These are phyloP conservation scores for Alitta virens DNA, from an alignment of 2,888 invertebrate species.

Conservation along the genomic window DNA sequence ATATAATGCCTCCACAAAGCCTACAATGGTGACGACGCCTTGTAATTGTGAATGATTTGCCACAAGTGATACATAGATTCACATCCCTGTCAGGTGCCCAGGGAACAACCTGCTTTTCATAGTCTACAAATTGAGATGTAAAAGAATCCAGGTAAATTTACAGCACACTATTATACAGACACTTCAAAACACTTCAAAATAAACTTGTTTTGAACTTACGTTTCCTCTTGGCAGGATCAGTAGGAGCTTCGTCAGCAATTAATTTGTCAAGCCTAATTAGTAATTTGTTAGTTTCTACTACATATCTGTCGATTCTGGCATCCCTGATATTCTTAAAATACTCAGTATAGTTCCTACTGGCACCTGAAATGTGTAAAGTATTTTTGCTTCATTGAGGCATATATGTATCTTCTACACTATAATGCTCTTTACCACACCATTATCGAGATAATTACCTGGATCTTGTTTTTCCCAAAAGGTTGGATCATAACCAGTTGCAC, in stretches of 20 bases:
- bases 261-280: conserved; percentile 90
- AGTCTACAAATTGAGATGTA: conserved; percentile 57
- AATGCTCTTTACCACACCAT: too few species aligned
- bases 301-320: conserved; percentile 78
- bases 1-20: conserved; percentile 87
- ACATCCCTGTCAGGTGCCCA: conserved; percentile 93
- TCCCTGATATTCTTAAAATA: conserved; percentile 72
- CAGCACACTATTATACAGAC: too few species aligned
- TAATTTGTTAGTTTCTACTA: conserved; percentile 92
- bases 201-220: too few species aligned
- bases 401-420: too few species aligned
- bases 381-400: too few species aligned
- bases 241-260: conserved; percentile 71
- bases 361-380: too few species aligned
- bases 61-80: conserved; percentile 86
- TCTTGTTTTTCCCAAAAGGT: conserved; percentile 66
- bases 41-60: conserved; percentile 78
- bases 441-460: conserved; percentile 58
- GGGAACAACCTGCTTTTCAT: conserved; percentile 72
- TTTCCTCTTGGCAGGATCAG: conserved; percentile 55
- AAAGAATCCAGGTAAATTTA: neutral
- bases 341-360: conserved; percentile 68
- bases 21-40: conserved; percentile 94
- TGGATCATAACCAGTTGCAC: conserved; percentile 34
- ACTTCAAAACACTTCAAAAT: too few species aligned